Evolutionary conservation across 2,888 invertebrate genomes (phyloP).

Genomic region (Cerastis rubricosa): DNA sequence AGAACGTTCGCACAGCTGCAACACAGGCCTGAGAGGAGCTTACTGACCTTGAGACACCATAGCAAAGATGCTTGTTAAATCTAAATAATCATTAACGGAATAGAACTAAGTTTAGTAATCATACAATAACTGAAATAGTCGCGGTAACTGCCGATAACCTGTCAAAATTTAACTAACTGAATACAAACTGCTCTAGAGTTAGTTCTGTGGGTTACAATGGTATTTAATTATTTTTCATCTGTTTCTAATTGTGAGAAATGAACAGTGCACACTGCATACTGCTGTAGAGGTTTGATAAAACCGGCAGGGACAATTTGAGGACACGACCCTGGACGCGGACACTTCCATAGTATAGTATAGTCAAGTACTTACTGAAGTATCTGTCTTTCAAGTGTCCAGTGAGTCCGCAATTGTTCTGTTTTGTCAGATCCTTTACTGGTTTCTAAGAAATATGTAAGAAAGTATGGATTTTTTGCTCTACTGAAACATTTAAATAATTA

Average conservation of each 20-base stretch:
- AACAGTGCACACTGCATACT: background rate
- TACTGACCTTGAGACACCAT: background rate
- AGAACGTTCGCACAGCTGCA: background rate
- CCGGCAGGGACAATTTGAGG: background rate
- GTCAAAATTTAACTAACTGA: slow-evolving; percentile 32
- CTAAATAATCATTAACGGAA: slow-evolving; percentile 3
- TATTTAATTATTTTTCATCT: slow-evolving; percentile 9
- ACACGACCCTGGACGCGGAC: background rate
- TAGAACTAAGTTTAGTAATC: background rate
- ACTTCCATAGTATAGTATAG: no score
- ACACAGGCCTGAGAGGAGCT: background rate
- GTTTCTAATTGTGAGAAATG: slow-evolving; percentile 11
- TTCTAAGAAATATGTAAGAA: background rate
- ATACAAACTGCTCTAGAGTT: slow-evolving; percentile 2
- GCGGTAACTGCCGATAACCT: background rate
- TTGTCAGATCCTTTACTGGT: background rate
- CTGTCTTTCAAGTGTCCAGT: background rate
- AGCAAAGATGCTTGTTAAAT: background rate
- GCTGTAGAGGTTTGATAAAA: background rate
- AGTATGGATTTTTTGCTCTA: background rate
- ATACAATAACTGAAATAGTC: background rate
- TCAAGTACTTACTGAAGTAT: background rate
- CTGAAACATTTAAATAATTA: background rate
- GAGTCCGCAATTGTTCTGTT: background rate
- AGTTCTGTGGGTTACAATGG: slow-evolving; percentile 7